Conservation (phyloP, 2,888 invertebrate genomes). For the Melanostoma mellinum region DNA sequence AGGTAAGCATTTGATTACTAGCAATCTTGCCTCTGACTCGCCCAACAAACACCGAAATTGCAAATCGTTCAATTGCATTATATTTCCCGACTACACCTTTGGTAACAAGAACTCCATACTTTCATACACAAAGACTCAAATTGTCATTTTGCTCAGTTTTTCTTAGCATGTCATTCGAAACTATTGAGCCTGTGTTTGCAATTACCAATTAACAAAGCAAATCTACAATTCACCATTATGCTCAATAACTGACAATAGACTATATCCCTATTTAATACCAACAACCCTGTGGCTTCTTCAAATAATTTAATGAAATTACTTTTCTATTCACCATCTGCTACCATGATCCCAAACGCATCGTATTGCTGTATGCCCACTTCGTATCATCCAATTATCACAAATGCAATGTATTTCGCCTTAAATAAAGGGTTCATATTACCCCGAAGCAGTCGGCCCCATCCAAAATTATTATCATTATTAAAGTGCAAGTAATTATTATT, state of each 20-base stretch:
- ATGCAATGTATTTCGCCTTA: constrained; percentile 30
- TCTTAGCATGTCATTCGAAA: background rate
- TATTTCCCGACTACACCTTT: too few species aligned
- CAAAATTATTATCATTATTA: constrained; percentile 46
- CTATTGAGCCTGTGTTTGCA: background rate
- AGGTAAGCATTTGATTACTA: too few species aligned
- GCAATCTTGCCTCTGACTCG: too few species aligned
- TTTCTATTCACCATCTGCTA: constrained; percentile 2
- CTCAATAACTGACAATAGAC: background rate
- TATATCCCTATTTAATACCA: background rate
- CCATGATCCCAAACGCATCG: constrained; percentile 1
- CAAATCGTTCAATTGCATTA: too few species aligned
- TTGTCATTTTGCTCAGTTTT: too few species aligned
- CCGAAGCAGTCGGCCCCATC: background rate
- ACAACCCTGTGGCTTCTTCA: background rate
- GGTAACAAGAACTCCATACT: too few species aligned
- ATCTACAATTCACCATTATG: background rate
- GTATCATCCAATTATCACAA: constrained; percentile 48
- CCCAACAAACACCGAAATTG: too few species aligned
- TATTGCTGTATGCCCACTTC: background rate
- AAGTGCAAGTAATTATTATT: constrained; percentile 55
- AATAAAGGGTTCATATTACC: constrained; percentile 2
- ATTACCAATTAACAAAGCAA: background rate
- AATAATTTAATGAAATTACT: constrained; percentile 16
- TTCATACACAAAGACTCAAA: too few species aligned